Conservation (phyloP, 1,140 invertebrate species). For the Neelides sp. region DNA sequence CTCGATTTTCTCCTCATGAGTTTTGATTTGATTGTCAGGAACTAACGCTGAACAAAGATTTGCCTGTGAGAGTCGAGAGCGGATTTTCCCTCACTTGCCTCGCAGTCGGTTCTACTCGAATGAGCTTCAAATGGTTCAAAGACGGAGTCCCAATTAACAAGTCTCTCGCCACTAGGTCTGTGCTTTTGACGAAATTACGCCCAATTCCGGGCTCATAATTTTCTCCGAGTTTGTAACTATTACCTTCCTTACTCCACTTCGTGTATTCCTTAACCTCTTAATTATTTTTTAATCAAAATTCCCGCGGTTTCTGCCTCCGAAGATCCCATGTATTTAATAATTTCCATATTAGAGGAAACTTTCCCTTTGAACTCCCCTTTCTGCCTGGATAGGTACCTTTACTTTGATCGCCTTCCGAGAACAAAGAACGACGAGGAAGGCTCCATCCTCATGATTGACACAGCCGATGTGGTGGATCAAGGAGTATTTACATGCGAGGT, state of each 20-base stretch:
- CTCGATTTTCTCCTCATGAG: no score
- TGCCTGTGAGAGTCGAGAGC: constrained; percentile 11
- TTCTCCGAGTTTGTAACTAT: no score
- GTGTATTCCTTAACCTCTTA: no score
- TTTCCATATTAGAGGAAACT: neutral
- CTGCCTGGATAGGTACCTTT: constrained; percentile 6
- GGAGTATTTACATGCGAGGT: constrained; percentile 25
- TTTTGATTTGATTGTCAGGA: constrained; percentile 1
- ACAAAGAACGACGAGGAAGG: constrained; percentile 6
- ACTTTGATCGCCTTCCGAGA: constrained; percentile 2
- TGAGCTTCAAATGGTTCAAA: constrained; percentile 25
- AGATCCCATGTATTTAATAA: neutral
- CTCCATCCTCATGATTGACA: constrained; percentile 17
- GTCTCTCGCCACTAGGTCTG: constrained; percentile 21
- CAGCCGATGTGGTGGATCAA: constrained; percentile 8
- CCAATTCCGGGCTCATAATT: no score
- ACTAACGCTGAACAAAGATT: constrained; percentile 4
- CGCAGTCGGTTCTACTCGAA: neutral
- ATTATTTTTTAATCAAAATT: no score
- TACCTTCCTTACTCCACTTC: no score
- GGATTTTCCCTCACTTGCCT: neutral
- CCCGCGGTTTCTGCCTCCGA: no score
- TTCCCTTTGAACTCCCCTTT: neutral
- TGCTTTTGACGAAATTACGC: no score
- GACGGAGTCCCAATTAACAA: constrained; percentile 20